Percentiles rank a stretch among this genome's conserved stretches.
These are phyloP conservation scores for Varecia variegata DNA, from an alignment of 2,797 vertebrate species.

Conservation along the genomic window DNA sequence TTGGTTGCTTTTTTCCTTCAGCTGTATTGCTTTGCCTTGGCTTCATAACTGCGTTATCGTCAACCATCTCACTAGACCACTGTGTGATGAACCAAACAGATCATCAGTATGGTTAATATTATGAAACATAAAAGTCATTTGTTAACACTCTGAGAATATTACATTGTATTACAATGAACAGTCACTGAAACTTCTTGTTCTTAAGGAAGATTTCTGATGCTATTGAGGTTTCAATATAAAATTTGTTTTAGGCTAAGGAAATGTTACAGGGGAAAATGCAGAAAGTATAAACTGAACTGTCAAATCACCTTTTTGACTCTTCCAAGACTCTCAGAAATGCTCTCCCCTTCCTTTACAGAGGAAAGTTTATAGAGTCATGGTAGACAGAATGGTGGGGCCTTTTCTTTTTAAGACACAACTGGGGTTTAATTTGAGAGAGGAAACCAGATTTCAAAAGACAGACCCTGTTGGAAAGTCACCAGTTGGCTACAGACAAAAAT, in stretches of 20 bases:
- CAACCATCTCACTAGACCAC: neutral
- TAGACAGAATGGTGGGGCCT: slow-evolving; percentile 63
- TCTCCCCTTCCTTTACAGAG: slow-evolving; percentile 56
- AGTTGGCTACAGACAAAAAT: slow-evolving; percentile 74
- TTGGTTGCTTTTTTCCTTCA: neutral
- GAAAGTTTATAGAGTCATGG: neutral
- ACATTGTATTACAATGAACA: neutral
- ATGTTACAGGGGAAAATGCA: neutral
- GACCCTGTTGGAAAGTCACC: slow-evolving; percentile 76
- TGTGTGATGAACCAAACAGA: neutral
- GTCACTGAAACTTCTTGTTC: neutral
- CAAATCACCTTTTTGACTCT: neutral
- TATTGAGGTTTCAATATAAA: neutral
- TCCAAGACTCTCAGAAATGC: slow-evolving; percentile 34
- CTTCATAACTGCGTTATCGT: neutral
- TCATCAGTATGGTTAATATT: neutral
- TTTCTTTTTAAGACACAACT: slow-evolving; percentile 55
- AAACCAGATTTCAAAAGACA: slow-evolving; percentile 68
- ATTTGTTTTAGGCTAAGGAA: slow-evolving; percentile 32
- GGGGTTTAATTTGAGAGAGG: slow-evolving; percentile 48
- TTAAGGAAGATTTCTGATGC: slow-evolving; percentile 17
- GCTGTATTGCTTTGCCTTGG: neutral
- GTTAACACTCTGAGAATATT: neutral
- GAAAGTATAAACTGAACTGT: slow-evolving; percentile 1
- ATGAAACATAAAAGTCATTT: slow-evolving; percentile 4